Conservation (phyloP, 2,113 vertebrate species). For the Podilymbus podiceps region DNA sequence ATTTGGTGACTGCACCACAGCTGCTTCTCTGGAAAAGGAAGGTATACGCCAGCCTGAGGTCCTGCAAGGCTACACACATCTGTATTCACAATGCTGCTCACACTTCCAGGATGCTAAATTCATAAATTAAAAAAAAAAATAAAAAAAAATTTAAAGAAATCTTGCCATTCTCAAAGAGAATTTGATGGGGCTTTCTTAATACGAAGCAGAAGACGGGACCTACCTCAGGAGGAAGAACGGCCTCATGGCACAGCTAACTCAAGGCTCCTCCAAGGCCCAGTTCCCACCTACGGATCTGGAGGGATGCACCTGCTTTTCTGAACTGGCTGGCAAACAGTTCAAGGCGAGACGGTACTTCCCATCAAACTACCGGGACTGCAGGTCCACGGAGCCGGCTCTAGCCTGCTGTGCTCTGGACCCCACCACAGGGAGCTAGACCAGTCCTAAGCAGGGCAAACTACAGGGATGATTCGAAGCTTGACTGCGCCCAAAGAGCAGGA, state of each 20-base stretch:
- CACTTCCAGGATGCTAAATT: background rate
- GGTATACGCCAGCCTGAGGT: background rate
- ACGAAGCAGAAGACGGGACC: background rate
- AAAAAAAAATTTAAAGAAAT: background rate
- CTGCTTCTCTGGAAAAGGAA: background rate
- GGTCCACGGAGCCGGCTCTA: accelerated
- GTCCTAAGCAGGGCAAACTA: background rate
- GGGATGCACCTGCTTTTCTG: accelerated
- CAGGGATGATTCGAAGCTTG: accelerated
- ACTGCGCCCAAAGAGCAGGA: background rate
- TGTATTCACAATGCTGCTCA: background rate
- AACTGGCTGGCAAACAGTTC: accelerated
- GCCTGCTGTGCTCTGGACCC: background rate
- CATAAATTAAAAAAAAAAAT: background rate
- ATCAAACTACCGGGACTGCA: accelerated
- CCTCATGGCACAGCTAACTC: background rate
- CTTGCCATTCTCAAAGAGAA: background rate
- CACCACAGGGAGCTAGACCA: too few species aligned
- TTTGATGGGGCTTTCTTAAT: background rate
- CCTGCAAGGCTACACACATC: background rate
- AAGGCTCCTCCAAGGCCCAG: background rate
- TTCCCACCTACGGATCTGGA: background rate
- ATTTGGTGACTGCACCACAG: background rate
- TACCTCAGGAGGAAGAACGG: background rate
- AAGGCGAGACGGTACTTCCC: background rate